Conservation (phyloP, 2,888 invertebrate species). For the Oxycera nigricornis region DNA sequence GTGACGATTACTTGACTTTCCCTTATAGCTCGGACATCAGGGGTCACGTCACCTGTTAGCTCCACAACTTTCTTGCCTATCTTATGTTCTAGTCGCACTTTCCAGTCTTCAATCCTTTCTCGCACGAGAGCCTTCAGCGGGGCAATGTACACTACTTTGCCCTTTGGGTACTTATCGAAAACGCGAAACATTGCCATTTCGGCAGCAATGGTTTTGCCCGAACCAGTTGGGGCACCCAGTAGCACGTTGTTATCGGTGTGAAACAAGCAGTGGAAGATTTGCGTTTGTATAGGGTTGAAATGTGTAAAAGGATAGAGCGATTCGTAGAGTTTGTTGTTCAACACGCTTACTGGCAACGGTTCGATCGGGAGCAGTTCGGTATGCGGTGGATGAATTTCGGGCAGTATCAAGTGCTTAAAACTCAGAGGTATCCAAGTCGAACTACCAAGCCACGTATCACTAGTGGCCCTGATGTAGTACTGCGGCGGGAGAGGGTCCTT, state of each 20-base stretch:
- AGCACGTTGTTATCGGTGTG: constrained; percentile 93
- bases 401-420: constrained; percentile 88
- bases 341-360: constrained; percentile 84
- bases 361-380: constrained; percentile 91
- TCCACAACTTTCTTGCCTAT: constrained; percentile 89
- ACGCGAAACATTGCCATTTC: constrained; percentile 96
- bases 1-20: constrained; percentile 94
- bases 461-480: constrained; percentile 86
- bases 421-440: constrained; percentile 69
- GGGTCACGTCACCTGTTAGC: constrained; percentile 91
- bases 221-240: constrained; percentile 83
- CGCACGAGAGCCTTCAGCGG: constrained; percentile 97
- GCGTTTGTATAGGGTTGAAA: constrained; percentile 98
- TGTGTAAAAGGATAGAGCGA: constrained; percentile 88
- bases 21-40: constrained; percentile 82
- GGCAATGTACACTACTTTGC: constrained; percentile 96
- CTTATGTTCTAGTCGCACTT: constrained; percentile 74
- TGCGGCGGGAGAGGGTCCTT: constrained; percentile 89
- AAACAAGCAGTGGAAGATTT: constrained; percentile 95
- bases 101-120: constrained; percentile 97
- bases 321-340: constrained; percentile 80
- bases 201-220: constrained; percentile 98
- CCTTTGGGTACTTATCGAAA: constrained; percentile 79
- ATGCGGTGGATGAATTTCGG: constrained; percentile 90
- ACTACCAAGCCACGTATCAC: constrained; percentile 77